Conservation (phyloP, 2,888 invertebrate genomes). For the Megalurothrips usitatus region DNA sequence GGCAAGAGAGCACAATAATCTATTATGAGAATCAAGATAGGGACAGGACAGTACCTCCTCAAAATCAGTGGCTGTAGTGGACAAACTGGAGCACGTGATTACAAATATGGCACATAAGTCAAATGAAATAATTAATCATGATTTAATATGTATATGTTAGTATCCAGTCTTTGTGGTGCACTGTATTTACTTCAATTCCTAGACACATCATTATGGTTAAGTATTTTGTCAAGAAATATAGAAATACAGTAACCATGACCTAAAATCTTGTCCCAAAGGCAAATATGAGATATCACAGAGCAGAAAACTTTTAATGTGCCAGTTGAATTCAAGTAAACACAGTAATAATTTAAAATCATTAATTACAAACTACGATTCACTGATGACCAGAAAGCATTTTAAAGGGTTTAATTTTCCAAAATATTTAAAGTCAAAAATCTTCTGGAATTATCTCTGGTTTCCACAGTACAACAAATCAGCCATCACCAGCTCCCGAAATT, state of each 20-base stretch:
- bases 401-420: background rate
- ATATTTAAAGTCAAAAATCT: background rate
- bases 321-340: conserved; percentile 13
- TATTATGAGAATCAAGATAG: background rate
- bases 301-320: conserved; percentile 1
- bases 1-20: background rate
- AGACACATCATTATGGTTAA: conserved; percentile 11
- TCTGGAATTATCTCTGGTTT: background rate
- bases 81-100: background rate
- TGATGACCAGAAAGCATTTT: conserved; percentile 20
- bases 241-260: conserved; percentile 7
- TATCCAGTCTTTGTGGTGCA: conserved; percentile 15
- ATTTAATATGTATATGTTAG: background rate
- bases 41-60: background rate
- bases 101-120: conserved; percentile 10
- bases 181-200: conserved; percentile 18
- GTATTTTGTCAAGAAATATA: conserved; percentile 12
- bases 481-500: conserved; percentile 23
- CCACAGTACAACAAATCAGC: conserved; percentile 20
- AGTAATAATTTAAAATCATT: conserved; percentile 15
- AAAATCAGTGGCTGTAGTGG: background rate
- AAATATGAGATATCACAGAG: conserved; percentile 2
- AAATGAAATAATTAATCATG: background rate
- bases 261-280: background rate
- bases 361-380: conserved; percentile 11